Evolutionary conservation across 2,113 vertebrate genomes (phyloP).

Genomic region (Sturnus vulgaris): DNA sequence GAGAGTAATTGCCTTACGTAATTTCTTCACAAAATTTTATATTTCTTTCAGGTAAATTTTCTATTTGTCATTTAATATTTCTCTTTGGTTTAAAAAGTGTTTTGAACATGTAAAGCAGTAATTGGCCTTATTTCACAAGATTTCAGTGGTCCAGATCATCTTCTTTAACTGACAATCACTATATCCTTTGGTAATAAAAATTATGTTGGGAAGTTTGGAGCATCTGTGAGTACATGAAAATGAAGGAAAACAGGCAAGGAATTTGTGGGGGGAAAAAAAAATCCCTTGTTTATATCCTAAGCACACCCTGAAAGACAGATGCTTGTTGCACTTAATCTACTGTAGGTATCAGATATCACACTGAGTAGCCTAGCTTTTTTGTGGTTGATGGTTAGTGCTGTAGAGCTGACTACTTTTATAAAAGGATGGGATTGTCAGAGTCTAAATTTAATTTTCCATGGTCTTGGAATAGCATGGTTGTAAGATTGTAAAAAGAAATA

Average conservation of each 20-base stretch:
- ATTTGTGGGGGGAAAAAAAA: background rate
- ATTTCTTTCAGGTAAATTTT: background rate
- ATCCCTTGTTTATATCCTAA: background rate
- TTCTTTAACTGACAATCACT: background rate
- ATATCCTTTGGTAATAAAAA: background rate
- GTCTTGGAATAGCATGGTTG: background rate
- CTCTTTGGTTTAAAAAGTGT: background rate
- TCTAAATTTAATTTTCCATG: conserved; percentile 38
- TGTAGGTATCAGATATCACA: background rate
- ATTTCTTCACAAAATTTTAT: background rate
- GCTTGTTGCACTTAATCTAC: background rate
- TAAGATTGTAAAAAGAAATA: background rate
- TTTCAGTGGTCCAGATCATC: background rate
- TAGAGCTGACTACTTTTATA: conserved; percentile 14
- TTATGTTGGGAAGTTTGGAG: background rate
- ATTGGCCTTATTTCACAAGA: background rate
- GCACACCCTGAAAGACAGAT: background rate
- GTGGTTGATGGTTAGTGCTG: background rate
- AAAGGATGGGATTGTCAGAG: conserved; percentile 21
- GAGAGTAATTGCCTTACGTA: background rate
- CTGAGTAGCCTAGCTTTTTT: background rate
- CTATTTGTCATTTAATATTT: background rate
- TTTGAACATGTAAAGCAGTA: background rate
- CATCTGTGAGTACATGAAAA: background rate
- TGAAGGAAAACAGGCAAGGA: background rate